phyloP scores from a whole-genome alignment of 2,888 invertebrate species.

The Agrotis puta region DNA sequence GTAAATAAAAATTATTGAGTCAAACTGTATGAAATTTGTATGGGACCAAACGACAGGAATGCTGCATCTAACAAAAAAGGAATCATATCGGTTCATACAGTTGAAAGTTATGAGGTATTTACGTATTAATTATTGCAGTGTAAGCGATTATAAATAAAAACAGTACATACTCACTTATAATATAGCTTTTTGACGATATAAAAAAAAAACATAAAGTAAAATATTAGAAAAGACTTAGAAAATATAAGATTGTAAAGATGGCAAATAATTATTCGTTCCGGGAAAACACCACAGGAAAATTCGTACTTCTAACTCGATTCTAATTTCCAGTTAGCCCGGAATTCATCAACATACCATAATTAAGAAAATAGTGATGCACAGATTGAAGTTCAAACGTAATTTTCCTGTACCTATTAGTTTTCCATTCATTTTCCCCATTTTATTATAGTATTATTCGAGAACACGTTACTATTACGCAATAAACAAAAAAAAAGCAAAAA shows the following conservation, averaged over 20 bases:
- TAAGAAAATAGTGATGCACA: constrained; percentile 8
- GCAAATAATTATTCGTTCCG: neutral
- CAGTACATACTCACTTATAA: too few species aligned
- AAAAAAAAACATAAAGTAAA: too few species aligned
- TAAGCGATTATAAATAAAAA: too few species aligned
- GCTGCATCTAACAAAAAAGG: too few species aligned
- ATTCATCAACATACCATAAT: neutral
- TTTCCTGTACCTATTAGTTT: constrained; percentile 8
- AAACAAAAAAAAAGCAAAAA: neutral
- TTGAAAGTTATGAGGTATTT: too few species aligned
- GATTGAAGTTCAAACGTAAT: constrained; percentile 6
- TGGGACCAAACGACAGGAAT: too few species aligned
- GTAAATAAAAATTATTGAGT: too few species aligned
- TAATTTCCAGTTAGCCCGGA: neutral
- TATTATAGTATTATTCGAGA: neutral
- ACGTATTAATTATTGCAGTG: too few species aligned
- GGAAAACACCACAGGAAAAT: neutral
- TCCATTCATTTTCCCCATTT: constrained; percentile 1
- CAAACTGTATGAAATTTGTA: too few species aligned
- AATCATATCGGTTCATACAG: too few species aligned
- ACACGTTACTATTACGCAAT: neutral
- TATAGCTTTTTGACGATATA: too few species aligned
- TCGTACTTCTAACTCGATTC: neutral
- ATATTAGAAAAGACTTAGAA: too few species aligned
- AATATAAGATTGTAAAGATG: neutral